These are phyloP conservation scores for Ostrea denselamellosa DNA, from an alignment of 1,140 invertebrate genomes.

Conservation along the genomic window DNA sequence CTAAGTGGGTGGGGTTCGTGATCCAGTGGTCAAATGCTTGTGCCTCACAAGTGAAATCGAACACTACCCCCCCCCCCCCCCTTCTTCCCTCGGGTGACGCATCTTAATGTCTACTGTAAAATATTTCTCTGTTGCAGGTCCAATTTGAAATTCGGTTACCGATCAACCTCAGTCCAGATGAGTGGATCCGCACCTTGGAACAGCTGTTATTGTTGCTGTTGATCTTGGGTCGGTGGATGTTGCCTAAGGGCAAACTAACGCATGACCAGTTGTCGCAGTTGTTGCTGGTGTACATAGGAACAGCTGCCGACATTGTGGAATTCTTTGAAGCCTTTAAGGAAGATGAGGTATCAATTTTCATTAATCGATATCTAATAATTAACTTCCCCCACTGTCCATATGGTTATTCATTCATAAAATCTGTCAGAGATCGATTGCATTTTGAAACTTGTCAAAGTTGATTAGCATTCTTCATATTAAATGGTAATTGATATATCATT, in stretches of 20 bases:
- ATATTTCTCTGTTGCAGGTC: slow-evolving; percentile 44
- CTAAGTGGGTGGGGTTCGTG: too few relatives aligned
- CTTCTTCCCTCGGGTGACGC: too few relatives aligned
- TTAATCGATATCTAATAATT: neutral
- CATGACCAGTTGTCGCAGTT: slow-evolving; percentile 94
- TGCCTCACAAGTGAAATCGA: too few relatives aligned
- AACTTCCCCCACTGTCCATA: neutral
- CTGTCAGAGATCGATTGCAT: neutral
- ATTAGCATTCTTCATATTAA: neutral
- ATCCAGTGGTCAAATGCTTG: too few relatives aligned
- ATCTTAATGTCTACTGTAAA: neutral
- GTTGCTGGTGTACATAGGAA: slow-evolving; percentile 87
- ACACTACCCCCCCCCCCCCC: too few relatives aligned
- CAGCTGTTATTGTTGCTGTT: slow-evolving; percentile 92
- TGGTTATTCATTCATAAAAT: neutral
- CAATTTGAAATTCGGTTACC: slow-evolving; percentile 71
- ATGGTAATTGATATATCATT: neutral
- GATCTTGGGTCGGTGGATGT: slow-evolving; percentile 91
- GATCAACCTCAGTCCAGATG: slow-evolving; percentile 64
- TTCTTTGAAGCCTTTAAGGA: slow-evolving; percentile 93
- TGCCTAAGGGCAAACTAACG: slow-evolving; percentile 91
- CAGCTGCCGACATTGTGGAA: slow-evolving; percentile 95
- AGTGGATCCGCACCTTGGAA: slow-evolving; percentile 91
- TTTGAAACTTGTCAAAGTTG: neutral
- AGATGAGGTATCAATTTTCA: slow-evolving; percentile 65